Conservation (phyloP, 2,888 invertebrate species). For the Bedellia somnulentella region DNA sequence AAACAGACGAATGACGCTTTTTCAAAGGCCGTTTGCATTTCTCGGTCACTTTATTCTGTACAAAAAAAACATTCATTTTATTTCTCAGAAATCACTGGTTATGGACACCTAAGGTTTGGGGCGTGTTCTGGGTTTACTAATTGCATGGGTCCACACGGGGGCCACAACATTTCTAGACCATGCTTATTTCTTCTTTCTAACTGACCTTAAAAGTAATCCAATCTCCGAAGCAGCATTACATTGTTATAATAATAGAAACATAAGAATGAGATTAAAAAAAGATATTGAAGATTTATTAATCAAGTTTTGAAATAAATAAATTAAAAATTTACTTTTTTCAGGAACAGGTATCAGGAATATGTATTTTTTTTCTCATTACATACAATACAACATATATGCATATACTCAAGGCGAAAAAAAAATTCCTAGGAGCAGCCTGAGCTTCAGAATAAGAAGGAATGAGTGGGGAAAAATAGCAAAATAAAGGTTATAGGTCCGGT, state of each 20-base stretch:
- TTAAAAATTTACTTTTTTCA: too few species aligned
- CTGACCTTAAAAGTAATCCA: slow-evolving; percentile 56
- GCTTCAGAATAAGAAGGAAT: too few species aligned
- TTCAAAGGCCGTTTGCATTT: slow-evolving; percentile 86
- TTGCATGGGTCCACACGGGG: slow-evolving; percentile 24
- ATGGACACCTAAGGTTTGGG: neutral
- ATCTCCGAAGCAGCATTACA: slow-evolving; percentile 58
- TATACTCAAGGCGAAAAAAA: too few species aligned
- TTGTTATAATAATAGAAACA: slow-evolving; percentile 42
- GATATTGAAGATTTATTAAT: neutral
- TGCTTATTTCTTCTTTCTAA: slow-evolving; percentile 37
- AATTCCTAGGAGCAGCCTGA: too few species aligned
- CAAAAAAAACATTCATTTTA: slow-evolving; percentile 18
- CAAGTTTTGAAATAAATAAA: too few species aligned
- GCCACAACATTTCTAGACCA: slow-evolving; percentile 46
- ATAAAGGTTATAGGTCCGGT: too few species aligned
- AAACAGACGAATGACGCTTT: slow-evolving; percentile 83
- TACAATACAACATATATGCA: too few species aligned
- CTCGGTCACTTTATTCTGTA: slow-evolving; percentile 83
- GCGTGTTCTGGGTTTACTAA: neutral
- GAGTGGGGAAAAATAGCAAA: too few species aligned
- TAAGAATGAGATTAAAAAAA: slow-evolving; percentile 16
- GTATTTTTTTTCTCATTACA: too few species aligned
- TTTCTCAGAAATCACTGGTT: too few species aligned
- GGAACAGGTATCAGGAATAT: too few species aligned